Base-by-base conservation (phyloP, 1,140 invertebrate genomes). In the Bilobella aurantiaca region DNA sequence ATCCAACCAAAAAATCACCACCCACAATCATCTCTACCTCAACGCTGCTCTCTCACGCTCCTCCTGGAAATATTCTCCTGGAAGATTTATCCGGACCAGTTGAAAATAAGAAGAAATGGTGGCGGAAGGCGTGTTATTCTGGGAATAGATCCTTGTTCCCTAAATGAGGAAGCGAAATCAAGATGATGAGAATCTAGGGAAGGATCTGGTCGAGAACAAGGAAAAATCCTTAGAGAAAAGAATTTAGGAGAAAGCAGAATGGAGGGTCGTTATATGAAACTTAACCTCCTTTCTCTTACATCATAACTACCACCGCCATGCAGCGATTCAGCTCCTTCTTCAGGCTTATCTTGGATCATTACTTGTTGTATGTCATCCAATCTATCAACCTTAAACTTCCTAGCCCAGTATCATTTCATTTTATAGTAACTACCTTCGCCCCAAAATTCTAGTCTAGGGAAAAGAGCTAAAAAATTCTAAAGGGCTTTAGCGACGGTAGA, bases 181-280 rank as follows among this genome's bases (percentile, higher is more conserved):
- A 42, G 37, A 42, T 12, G n/a, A 42, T 42, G 37, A 42, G 37
- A n/a, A 42, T 57, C 53, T 57, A 8, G 23, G 12, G 53, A 14
- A 57, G 8, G 23, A n/a, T 5, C 53, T 23, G 53, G 23, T 8
- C 12, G 53, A 57, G 23, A 57, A 27, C 5, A n/a, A 27, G 53
- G 5, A 27, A n/a, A n/a, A n/a, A 57, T 14, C 8, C 53, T 5
- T 8, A 57, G 53, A n/a, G 53, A 57, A 57, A 57, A 57, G 18
- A 42, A n/a, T n/a, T n/a, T n/a, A n/a, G 21, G 53, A 57, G 18
- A 57, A 27, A 57, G 25, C 18, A 57, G 21, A 27, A 57, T 21
- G 53, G 23, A 27, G 25, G 21, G 53, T 57, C 53, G 53, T 57
- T 21, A 57, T 57, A 57, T 14, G 53, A 27, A 57, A 57, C 53